These are phyloP conservation scores for Drosophila asahinai DNA, from an alignment of 1,140 invertebrate species.

Conservation along the genomic window DNA sequence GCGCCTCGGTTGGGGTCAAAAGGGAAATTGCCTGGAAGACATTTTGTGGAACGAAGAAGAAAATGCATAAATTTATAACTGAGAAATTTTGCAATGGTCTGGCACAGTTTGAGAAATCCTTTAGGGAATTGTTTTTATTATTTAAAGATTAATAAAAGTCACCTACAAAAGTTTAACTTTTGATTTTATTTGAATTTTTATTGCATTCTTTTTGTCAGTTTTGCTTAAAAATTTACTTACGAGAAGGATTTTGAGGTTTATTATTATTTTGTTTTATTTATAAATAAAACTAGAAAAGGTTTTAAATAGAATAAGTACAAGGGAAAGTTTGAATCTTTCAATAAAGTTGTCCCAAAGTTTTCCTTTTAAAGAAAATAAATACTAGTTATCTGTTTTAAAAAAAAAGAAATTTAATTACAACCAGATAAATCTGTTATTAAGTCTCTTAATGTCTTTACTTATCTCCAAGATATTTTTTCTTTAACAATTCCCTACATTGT, in stretches of 20 bases:
- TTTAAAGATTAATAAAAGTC: background rate
- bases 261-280: too few relatives aligned
- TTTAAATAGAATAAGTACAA: too few relatives aligned
- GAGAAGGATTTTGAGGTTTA: too few relatives aligned
- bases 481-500: too few relatives aligned
- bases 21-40: conserved; percentile 15
- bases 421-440: background rate
- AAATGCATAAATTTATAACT: conserved; percentile 26
- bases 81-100: background rate
- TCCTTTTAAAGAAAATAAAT: background rate
- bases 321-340: too few relatives aligned
- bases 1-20: background rate
- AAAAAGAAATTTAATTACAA: background rate
- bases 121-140: background rate
- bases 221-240: background rate
- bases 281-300: too few relatives aligned
- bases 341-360: too few relatives aligned
- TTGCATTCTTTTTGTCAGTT: background rate
- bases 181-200: background rate
- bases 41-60: background rate
- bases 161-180: background rate
- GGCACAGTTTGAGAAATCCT: background rate
- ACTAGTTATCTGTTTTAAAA: background rate
- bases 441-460: background rate
- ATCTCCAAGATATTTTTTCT: too few relatives aligned